Percentiles rank a stretch among this genome's conserved stretches.
These are phyloP conservation scores for Vicugna pacos DNA, from an alignment of 2,113 vertebrate species.

Conservation along the genomic window DNA sequence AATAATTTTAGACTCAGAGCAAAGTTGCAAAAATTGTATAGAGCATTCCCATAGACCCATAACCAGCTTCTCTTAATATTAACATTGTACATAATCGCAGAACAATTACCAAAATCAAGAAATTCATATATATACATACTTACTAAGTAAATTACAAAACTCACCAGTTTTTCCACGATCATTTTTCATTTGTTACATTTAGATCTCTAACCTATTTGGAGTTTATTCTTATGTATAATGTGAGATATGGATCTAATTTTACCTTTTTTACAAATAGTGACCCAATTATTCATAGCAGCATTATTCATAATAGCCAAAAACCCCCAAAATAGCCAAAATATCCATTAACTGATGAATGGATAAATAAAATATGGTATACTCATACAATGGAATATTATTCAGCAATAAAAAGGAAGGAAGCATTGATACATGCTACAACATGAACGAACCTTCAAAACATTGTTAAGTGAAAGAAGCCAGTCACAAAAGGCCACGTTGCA, in stretches of 20 bases:
- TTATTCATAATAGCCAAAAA: neutral
- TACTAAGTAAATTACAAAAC: neutral
- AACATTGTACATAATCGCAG: neutral
- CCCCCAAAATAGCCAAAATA: neutral
- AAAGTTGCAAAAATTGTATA: neutral
- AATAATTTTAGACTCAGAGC: conserved; percentile 37
- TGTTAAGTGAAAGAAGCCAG: neutral
- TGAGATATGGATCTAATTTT: neutral
- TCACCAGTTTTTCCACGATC: neutral
- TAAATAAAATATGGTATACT: neutral
- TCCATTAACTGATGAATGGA: neutral
- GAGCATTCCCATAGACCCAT: neutral
- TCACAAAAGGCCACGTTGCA: neutral
- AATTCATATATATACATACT: neutral
- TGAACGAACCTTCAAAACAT: neutral
- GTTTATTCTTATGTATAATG: neutral
- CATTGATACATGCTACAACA: neutral
- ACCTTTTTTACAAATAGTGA: neutral
- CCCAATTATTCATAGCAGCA: neutral
- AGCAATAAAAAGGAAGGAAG: neutral
- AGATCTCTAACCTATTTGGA: neutral
- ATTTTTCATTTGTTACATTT: conserved; percentile 17
- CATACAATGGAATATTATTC: neutral
- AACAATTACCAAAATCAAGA: neutral
- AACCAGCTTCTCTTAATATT: neutral